These are phyloP conservation scores for Oreonectes daqikongensis DNA, from an alignment of 2,797 vertebrate species.

Conservation along the genomic window DNA sequence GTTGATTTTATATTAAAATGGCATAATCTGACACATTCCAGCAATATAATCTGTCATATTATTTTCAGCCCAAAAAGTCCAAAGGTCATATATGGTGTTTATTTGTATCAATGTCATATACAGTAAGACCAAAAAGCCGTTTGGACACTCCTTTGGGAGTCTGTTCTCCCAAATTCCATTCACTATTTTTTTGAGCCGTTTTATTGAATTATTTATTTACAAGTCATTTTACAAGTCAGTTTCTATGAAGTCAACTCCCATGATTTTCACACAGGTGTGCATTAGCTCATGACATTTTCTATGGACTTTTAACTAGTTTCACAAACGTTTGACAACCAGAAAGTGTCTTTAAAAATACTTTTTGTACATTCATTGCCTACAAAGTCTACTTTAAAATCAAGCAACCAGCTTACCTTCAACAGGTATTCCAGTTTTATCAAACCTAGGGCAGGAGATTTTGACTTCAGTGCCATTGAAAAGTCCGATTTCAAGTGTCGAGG, in stretches of 20 bases:
- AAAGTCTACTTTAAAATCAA: background rate
- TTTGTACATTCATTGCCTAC: background rate
- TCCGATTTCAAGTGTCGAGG: conserved; percentile 52
- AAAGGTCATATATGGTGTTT: background rate
- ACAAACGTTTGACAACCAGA: background rate
- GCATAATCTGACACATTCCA: background rate
- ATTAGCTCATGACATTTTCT: background rate
- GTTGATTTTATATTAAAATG: background rate
- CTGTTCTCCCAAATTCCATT: too few species aligned
- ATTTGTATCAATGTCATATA: conserved; percentile 66
- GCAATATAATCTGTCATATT: background rate
- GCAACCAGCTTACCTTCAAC: conserved; percentile 50
- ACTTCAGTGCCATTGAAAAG: conserved; percentile 59
- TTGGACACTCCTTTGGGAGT: conserved; percentile 58
- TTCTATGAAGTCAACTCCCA: background rate
- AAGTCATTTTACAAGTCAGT: too few species aligned
- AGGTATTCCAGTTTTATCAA: rapidly evolving
- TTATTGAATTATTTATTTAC: too few species aligned
- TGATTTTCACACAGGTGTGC: background rate
- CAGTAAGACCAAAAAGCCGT: conserved; percentile 71
- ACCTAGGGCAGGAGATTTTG: conserved; percentile 55
- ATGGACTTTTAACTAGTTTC: background rate
- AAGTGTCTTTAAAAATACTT: background rate
- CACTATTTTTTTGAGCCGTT: too few species aligned
- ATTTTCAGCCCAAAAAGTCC: background rate